Base-by-base conservation (phyloP, 1,140 invertebrate genomes). In the Atta texana region DNA sequence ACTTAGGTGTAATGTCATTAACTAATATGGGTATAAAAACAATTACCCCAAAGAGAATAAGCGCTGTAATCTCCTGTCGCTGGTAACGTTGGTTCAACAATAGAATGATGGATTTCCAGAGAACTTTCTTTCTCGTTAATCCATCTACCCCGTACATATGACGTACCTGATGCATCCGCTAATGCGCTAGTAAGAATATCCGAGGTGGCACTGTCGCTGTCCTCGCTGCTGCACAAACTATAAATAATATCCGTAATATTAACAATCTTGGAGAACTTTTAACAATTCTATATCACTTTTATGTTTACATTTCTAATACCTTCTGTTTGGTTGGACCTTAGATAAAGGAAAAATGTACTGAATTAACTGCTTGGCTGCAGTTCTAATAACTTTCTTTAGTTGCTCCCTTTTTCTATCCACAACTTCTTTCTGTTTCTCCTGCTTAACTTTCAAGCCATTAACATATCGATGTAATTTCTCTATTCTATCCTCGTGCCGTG, bases 331-430 rank as follows among this genome's bases (percentile, higher is more conserved):
- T 89, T 96, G 94, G 72, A 97, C 95, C 92, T 96, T 95, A 57
- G 95, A 94, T 86, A 98, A 96, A 14, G 97, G 97, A 95, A 98
- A 98, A 91, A 98, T 97, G 94, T 97, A 97, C 89, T 97, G 95
- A 63, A 97, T 96, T 16, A 98, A 95, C 92, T 98, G 97, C 81
- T 97, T 95, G 64, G 97, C 96, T 88, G 96, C 96, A 59, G 95
- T 95, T 91, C 96, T 95, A 55, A 97, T 95, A 57, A 97, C 91
- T 89, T 96, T 96, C 88, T 97, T 97, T 44, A 97, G 92, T 49
- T 96, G 92, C 21, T 96, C 94, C 59, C 96, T 95, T 87, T 96
- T 96, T 63, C 96, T 95, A 71, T 95, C 95, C 61, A 97, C 95
- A 34, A 92, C 92, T 81, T 95, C 95, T 53, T 95, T 95, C 78